Evolutionary conservation across 2,113 vertebrate genomes (phyloP).

Genomic region (Vireo altiloquus): DNA sequence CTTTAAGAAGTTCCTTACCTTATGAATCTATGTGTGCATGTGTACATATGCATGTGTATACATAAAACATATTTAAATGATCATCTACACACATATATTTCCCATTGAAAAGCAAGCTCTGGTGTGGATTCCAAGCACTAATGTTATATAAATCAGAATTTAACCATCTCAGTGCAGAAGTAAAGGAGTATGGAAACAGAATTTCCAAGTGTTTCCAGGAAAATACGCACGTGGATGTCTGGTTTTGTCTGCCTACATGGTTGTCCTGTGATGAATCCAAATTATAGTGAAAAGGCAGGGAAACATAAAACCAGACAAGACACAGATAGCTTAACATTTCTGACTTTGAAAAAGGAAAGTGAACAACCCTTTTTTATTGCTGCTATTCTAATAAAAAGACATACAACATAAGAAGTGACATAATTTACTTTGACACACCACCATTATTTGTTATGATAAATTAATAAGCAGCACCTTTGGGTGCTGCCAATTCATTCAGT

Average conservation of each 20-base stretch:
- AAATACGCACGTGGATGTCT: background rate
- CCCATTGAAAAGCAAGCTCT: background rate
- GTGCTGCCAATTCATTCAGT: constrained; percentile 57
- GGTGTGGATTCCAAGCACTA: background rate
- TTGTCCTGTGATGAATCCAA: background rate
- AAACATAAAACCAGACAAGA: background rate
- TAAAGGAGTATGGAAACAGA: background rate
- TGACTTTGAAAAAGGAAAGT: background rate
- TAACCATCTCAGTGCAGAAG: background rate
- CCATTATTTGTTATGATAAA: constrained; percentile 71
- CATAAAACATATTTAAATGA: background rate
- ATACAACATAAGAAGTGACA: constrained; percentile 20
- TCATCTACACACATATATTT: background rate
- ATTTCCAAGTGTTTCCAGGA: background rate
- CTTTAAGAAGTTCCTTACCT: background rate
- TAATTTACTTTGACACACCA: constrained; percentile 64
- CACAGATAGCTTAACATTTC: background rate
- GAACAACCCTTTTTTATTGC: background rate
- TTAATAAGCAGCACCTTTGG: constrained; percentile 74
- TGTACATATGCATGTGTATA: too few relatives aligned
- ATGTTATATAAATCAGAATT: background rate
- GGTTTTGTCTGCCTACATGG: background rate
- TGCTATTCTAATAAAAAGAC: constrained; percentile 25
- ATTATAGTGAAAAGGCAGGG: background rate
- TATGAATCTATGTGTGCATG: too few relatives aligned